These are phyloP conservation scores for Falco punctatus DNA, from an alignment of 2,113 vertebrate genomes.

Conservation along the genomic window DNA sequence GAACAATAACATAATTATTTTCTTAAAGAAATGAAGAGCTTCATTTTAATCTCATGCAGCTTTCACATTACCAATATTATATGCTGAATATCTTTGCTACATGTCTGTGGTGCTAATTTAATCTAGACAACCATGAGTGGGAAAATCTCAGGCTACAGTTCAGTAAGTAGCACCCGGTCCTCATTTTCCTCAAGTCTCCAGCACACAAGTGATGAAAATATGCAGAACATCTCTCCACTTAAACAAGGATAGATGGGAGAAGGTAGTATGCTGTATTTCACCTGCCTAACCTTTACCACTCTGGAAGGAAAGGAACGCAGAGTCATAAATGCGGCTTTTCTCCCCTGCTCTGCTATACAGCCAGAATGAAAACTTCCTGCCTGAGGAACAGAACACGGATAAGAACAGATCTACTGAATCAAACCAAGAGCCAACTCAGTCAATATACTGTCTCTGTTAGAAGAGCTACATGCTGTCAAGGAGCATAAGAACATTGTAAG, in stretches of 20 bases:
- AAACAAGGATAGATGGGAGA: background rate
- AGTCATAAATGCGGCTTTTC: background rate
- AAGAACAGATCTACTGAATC: background rate
- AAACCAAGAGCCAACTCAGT: background rate
- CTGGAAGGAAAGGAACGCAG: background rate
- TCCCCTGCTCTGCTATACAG: background rate
- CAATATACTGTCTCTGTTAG: background rate
- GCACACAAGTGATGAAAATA: background rate
- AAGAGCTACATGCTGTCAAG: background rate
- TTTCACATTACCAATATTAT: background rate
- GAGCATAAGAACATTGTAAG: background rate
- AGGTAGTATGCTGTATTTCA: fast-evolving
- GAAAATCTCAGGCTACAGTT: background rate
- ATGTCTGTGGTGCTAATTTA: background rate
- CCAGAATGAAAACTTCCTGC: background rate
- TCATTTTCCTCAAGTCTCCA: background rate
- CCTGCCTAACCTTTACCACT: background rate
- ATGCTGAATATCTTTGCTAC: background rate
- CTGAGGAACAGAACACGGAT: background rate
- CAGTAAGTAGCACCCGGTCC: background rate
- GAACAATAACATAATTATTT: background rate
- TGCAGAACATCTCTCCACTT: background rate
- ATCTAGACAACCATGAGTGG: fast-evolving
- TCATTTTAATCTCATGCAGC: background rate
- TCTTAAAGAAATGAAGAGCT: background rate